These are phyloP conservation scores for Neodon shergylaensis DNA, from an alignment of 2,113 vertebrate genomes.

Conservation along the genomic window DNA sequence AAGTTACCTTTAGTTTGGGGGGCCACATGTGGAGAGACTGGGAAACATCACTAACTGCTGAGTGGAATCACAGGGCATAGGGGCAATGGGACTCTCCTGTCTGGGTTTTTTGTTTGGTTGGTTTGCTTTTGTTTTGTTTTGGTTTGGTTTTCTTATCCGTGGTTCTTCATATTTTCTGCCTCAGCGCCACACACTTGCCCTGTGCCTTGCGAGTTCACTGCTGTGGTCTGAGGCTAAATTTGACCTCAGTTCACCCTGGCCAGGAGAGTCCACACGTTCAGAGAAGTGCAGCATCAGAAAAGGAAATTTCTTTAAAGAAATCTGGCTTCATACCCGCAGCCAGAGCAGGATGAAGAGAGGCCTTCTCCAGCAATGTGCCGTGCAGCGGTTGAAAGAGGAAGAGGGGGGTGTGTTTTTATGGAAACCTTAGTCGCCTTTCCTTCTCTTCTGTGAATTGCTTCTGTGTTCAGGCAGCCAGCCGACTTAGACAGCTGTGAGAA, in stretches of 20 bases:
- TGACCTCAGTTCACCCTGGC: background rate
- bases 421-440: constrained; percentile 35
- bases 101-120: too few relatives aligned
- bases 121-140: too few relatives aligned
- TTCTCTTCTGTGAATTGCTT: constrained; percentile 51
- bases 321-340: background rate
- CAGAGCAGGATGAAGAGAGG: background rate
- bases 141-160: background rate
- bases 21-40: background rate
- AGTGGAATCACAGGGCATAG: background rate
- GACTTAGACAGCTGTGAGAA: constrained; percentile 46
- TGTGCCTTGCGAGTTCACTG: fast-evolving
- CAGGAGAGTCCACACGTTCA: background rate
- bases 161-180: background rate
- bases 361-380: background rate
- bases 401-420: constrained; percentile 19
- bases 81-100: background rate
- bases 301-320: constrained; percentile 31
- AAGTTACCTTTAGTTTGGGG: background rate
- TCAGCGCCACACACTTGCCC: background rate
- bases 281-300: background rate
- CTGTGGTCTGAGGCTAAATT: background rate
- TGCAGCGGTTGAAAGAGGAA: background rate
- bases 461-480: constrained; percentile 67
- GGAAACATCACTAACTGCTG: background rate